Evolutionary conservation across 2,888 invertebrate species (phyloP).

Genomic region (Nephrotoma guestfalica): DNA sequence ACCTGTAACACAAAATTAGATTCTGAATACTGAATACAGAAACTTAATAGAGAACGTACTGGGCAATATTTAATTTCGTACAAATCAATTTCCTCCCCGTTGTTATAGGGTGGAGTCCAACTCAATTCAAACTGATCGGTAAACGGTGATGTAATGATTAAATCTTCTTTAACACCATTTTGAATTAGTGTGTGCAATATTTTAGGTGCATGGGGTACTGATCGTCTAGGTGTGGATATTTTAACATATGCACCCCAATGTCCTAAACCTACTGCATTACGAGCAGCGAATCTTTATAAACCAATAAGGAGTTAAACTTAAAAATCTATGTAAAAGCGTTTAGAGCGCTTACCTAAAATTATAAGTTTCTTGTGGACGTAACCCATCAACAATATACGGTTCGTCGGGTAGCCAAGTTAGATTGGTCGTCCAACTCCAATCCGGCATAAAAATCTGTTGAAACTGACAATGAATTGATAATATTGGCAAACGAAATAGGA

Average conservation of each 20-base stretch:
- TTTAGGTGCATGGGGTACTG: slow-evolving; percentile 59
- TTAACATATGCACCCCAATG: slow-evolving; percentile 50
- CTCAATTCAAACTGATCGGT: slow-evolving; percentile 66
- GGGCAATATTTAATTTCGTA: slow-evolving; percentile 70
- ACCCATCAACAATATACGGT: slow-evolving; percentile 64
- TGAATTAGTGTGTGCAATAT: slow-evolving; percentile 37
- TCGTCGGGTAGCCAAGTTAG: slow-evolving; percentile 69
- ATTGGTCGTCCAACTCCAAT: slow-evolving; percentile 54
- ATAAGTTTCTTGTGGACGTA: slow-evolving; percentile 63
- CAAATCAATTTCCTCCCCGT: slow-evolving; percentile 75
- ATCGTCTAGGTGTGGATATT: slow-evolving; percentile 60
- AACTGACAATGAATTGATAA: slow-evolving; percentile 61
- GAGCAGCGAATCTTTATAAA: slow-evolving; percentile 52
- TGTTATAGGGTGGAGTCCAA: slow-evolving; percentile 77
- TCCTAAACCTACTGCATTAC: slow-evolving; percentile 70
- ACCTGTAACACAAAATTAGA: slow-evolving; percentile 33
- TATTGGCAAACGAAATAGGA: slow-evolving; percentile 61
- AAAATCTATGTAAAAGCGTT: background rate
- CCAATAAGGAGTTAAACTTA: background rate
- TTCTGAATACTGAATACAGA: slow-evolving; percentile 5
- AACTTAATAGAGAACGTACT: slow-evolving; percentile 35
- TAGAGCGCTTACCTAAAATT: slow-evolving; percentile 36
- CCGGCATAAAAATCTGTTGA: slow-evolving; percentile 47
- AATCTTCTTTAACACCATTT: slow-evolving; percentile 33
- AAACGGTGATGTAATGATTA: slow-evolving; percentile 44